Evolutionary conservation across 2,113 vertebrate species (phyloP).

Genomic region (Cygnus atratus): DNA sequence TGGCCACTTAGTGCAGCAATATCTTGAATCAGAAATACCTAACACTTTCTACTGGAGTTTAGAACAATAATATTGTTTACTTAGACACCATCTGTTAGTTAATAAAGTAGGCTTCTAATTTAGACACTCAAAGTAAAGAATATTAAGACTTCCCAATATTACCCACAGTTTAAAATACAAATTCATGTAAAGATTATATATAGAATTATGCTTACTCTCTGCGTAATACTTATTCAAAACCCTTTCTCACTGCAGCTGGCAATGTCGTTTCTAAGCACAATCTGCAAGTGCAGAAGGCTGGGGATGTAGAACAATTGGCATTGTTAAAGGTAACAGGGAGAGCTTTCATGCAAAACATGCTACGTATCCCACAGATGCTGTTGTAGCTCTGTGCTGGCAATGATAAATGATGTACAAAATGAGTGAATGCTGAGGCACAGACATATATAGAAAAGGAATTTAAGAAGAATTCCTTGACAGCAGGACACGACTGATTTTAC

Average conservation of each 20-base stretch:
- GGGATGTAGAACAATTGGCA: conserved; percentile 31
- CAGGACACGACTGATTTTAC: neutral
- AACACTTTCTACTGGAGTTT: neutral
- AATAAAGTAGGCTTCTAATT: neutral
- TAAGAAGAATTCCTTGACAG: conserved; percentile 4
- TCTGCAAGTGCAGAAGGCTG: neutral
- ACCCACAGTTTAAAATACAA: neutral
- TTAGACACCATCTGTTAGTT: neutral
- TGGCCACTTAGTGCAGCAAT: neutral
- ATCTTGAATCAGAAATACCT: neutral
- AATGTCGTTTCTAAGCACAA: neutral
- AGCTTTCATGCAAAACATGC: conserved; percentile 37
- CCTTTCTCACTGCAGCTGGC: neutral
- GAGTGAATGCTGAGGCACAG: neutral
- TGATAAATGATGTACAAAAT: conserved; percentile 5
- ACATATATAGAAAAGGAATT: neutral
- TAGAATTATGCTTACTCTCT: neutral
- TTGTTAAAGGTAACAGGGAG: conserved; percentile 60
- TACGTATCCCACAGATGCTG: neutral
- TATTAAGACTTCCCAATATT: neutral
- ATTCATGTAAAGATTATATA: neutral
- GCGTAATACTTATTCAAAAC: conserved; percentile 3
- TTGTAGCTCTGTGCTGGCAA: neutral
- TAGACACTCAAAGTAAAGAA: neutral
- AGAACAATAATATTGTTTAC: neutral